Conservation (phyloP, 1,140 invertebrate genomes). For the Lordiphosa mommai region DNA sequence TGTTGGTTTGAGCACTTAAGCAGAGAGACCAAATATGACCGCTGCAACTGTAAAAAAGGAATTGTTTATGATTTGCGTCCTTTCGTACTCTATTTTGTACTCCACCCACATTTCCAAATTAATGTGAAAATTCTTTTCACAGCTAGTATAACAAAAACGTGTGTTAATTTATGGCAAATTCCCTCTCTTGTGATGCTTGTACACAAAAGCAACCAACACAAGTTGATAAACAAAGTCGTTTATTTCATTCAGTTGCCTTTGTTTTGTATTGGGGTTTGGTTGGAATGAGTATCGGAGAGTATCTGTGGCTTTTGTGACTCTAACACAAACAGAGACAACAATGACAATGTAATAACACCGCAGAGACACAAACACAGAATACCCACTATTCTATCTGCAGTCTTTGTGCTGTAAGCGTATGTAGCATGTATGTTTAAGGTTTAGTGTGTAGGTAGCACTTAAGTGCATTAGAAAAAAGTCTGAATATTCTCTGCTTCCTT, state of each 20-base stretch:
- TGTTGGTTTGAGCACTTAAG: slow-evolving; percentile 3
- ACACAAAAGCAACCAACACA: not conserved
- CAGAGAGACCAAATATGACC: not conserved
- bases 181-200: not conserved
- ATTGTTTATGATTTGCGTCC: not conserved
- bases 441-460: not conserved
- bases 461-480: slow-evolving; percentile 6
- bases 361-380: not conserved
- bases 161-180: slow-evolving; percentile 2
- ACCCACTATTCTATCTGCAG: not conserved
- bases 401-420: not conserved
- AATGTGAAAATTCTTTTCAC: not conserved
- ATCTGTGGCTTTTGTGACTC: not conserved
- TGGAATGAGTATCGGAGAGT: not conserved
- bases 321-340: slow-evolving; percentile 9
- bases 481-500: not conserved
- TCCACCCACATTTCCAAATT: not conserved
- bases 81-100: not conserved
- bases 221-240: slow-evolving; percentile 8
- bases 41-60: not conserved
- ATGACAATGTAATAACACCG: slow-evolving; percentile 7
- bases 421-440: not conserved
- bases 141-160: not conserved
- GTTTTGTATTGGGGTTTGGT: not conserved
- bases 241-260: slow-evolving; percentile 9